Conservation (phyloP, 2,113 vertebrate species). For the Globicephala melas region DNA sequence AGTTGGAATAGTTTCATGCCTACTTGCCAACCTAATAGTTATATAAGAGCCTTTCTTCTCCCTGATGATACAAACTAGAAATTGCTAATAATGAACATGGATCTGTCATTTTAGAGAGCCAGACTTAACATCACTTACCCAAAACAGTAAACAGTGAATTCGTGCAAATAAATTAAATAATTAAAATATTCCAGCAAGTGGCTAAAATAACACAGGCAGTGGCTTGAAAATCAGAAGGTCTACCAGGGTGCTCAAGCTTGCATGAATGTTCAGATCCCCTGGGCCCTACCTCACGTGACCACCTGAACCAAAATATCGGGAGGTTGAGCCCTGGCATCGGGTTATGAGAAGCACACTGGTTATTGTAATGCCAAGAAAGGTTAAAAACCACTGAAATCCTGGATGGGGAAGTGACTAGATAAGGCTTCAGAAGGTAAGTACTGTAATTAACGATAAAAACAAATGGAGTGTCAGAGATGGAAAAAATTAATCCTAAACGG, state of each 20-base stretch:
- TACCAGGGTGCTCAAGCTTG: background rate
- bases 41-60: constrained; percentile 11
- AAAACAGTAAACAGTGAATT: background rate
- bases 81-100: background rate
- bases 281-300: background rate
- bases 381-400: background rate
- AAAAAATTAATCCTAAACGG: background rate
- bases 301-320: background rate
- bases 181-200: background rate
- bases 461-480: background rate
- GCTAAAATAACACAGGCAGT: background rate
- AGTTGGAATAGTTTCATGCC: background rate
- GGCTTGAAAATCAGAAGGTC: background rate
- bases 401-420: background rate
- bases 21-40: background rate
- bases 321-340: background rate
- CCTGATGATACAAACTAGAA: background rate
- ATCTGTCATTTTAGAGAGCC: background rate
- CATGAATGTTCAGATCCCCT: background rate
- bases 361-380: background rate
- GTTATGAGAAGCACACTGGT: background rate
- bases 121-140: background rate
- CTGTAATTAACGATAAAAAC: background rate
- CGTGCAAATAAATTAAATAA: background rate
- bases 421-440: background rate